A percentile compares a stretch with the other conserved stretches of the same genome.
Evolutionary conservation across 2,797 vertebrate genomes (phyloP).

Genomic region (Pseudochaenichthys georgianus): DNA sequence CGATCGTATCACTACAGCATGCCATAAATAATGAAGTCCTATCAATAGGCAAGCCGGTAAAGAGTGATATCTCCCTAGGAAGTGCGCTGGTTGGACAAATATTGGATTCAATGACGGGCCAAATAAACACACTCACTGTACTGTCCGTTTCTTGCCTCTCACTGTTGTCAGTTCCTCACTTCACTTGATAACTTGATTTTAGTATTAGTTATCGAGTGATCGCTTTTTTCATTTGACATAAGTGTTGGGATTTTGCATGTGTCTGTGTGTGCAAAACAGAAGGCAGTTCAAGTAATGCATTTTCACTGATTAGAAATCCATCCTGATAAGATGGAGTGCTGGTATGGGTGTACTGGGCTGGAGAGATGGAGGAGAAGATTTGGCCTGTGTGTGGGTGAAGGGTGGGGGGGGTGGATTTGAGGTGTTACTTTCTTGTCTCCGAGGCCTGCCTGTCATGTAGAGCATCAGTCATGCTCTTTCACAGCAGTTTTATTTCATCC

Average conservation of each 20-base stretch:
- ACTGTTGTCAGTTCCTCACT: constrained; percentile 16
- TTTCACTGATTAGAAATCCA: constrained; percentile 69
- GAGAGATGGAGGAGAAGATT: constrained; percentile 14
- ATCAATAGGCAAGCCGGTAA: constrained; percentile 42
- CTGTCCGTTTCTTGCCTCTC: neutral
- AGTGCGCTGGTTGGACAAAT: constrained; percentile 40
- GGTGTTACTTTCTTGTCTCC: constrained; percentile 78
- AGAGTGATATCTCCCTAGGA: constrained; percentile 39
- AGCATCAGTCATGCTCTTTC: constrained; percentile 85
- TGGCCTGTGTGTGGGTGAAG: neutral
- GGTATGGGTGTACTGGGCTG: constrained; percentile 25
- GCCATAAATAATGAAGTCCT: constrained; percentile 66
- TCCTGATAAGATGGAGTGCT: constrained; percentile 62
- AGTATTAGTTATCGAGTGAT: constrained; percentile 12
- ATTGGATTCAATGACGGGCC: constrained; percentile 8
- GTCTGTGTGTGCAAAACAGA: constrained; percentile 3
- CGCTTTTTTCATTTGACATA: constrained; percentile 30
- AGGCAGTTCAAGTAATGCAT: constrained; percentile 53
- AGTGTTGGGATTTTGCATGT: neutral
- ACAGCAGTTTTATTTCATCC: constrained; percentile 83
- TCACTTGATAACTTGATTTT: constrained; percentile 30
- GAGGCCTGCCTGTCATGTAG: constrained; percentile 81
- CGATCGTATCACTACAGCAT: constrained; percentile 43
- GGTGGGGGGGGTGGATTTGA: constrained; percentile 48
- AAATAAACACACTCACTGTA: constrained; percentile 23